These are phyloP conservation scores for Bellardia pandia DNA, from an alignment of 2,888 invertebrate genomes.

Conservation along the genomic window DNA sequence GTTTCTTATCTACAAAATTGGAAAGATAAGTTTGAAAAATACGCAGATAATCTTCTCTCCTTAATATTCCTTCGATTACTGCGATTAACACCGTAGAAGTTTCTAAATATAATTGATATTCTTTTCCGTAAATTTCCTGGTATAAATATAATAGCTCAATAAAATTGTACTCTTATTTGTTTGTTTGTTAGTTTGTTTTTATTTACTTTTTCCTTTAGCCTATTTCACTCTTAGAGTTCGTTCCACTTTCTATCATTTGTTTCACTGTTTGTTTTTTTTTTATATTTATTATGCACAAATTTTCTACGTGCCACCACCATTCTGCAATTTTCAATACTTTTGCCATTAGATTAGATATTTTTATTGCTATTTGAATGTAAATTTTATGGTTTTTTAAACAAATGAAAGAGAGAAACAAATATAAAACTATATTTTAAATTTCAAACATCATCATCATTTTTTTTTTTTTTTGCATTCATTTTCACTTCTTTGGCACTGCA, in stretches of 20 bases:
- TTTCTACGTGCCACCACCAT: conserved; percentile 35
- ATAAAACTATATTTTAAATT: conserved; percentile 16
- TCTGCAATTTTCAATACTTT: conserved; percentile 49
- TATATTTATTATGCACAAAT: neutral
- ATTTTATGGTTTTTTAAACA: conserved; percentile 58
- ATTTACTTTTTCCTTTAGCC: neutral
- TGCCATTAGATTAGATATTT: conserved; percentile 17
- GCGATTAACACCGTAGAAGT: too few relatives aligned
- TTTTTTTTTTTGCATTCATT: conserved; percentile 65
- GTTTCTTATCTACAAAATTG: too few relatives aligned
- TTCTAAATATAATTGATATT: too few relatives aligned
- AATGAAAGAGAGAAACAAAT: conserved; percentile 16
- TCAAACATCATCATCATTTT: conserved; percentile 47
- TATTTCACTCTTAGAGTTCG: conserved; percentile 54
- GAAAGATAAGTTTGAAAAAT: too few relatives aligned
- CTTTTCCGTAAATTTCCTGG: too few relatives aligned
- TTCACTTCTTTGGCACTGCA: conserved; percentile 63
- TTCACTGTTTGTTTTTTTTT: conserved; percentile 32
- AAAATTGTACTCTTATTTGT: too few relatives aligned
- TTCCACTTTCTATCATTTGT: conserved; percentile 69
- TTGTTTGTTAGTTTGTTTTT: neutral
- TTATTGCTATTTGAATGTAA: conserved; percentile 55
- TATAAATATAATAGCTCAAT: too few relatives aligned
- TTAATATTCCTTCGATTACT: too few relatives aligned
- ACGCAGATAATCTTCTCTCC: too few relatives aligned